phyloP scores from a whole-genome alignment of 2,888 invertebrate genomes.

The Ophion ellenae region DNA sequence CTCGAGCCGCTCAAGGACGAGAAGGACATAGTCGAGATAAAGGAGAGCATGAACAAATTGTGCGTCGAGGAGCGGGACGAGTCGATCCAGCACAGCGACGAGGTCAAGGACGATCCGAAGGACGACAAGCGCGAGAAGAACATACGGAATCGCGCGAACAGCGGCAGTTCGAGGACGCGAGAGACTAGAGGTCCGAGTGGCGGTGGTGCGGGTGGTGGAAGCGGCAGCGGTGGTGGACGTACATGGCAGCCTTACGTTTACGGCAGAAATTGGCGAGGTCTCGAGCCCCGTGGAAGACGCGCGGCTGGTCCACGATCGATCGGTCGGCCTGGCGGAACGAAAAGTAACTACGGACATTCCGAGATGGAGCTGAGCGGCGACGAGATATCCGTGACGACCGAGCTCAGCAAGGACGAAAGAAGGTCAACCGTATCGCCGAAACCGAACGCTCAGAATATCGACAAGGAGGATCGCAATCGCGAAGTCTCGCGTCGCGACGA shows the following conservation, averaged over 20 bases:
- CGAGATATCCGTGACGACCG: constrained; percentile 86
- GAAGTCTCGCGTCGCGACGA: constrained; percentile 82
- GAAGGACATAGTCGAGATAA: constrained; percentile 77
- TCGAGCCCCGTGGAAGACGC: constrained; percentile 83
- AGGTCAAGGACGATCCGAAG: constrained; percentile 80
- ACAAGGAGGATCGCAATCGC: constrained; percentile 87
- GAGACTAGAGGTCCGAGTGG: constrained; percentile 79
- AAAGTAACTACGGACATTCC: constrained; percentile 86
- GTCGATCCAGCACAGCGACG: constrained; percentile 82
- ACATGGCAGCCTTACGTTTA: constrained; percentile 80
- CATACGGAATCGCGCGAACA: constrained; percentile 83
- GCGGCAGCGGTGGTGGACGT: constrained; percentile 76
- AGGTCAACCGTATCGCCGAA: constrained; percentile 85
- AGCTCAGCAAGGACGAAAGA: constrained; percentile 86
- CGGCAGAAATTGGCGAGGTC: constrained; percentile 84
- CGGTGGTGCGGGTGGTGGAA: constrained; percentile 81
- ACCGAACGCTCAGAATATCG: constrained; percentile 82
- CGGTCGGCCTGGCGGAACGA: constrained; percentile 80
- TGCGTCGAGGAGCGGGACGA: constrained; percentile 82
- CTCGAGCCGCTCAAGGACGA: constrained; percentile 84
- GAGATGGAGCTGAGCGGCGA: constrained; percentile 92
- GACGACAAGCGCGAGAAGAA: constrained; percentile 82
- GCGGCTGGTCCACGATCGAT: constrained; percentile 77
- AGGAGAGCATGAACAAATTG: constrained; percentile 79
- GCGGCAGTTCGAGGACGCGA: constrained; percentile 82